These are phyloP conservation scores for Sarcophaga caerulescens DNA, from an alignment of 2,888 invertebrate species.

Conservation along the genomic window DNA sequence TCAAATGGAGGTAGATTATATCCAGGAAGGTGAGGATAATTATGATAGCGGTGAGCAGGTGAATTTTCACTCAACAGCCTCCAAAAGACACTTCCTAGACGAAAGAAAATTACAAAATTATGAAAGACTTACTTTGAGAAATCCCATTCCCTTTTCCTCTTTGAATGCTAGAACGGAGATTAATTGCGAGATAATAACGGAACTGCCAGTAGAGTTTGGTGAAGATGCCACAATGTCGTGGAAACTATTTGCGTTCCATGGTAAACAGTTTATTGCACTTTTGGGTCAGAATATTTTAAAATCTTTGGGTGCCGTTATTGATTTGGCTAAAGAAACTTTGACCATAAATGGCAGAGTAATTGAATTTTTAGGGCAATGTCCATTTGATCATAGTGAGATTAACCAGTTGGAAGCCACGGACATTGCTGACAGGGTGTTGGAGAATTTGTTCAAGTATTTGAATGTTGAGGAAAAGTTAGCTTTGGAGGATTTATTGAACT, in stretches of 20 bases:
- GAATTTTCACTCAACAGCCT: slow-evolving; percentile 56
- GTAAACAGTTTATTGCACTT: slow-evolving; percentile 35
- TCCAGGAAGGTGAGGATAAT: slow-evolving; percentile 5
- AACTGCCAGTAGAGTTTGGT: slow-evolving; percentile 39
- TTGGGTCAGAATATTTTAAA: slow-evolving; percentile 45
- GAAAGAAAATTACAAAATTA: slow-evolving; percentile 47
- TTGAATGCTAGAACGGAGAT: slow-evolving; percentile 41
- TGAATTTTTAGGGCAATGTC: slow-evolving; percentile 18
- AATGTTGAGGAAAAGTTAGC: slow-evolving; percentile 2
- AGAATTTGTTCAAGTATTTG: slow-evolving; percentile 11
- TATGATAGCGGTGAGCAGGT: slow-evolving; percentile 4
- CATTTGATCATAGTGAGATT: neutral
- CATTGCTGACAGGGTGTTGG: neutral
- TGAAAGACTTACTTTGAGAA: slow-evolving; percentile 27
- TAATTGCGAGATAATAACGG: slow-evolving; percentile 30
- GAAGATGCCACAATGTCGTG: slow-evolving; percentile 54
- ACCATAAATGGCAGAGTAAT: slow-evolving; percentile 19
- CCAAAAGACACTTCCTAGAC: slow-evolving; percentile 35
- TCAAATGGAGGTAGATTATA: no score
- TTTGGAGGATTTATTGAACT: slow-evolving; percentile 3
- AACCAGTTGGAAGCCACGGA: neutral
- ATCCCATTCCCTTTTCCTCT: slow-evolving; percentile 31
- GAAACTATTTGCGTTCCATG: slow-evolving; percentile 43
- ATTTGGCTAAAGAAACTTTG: slow-evolving; percentile 26
- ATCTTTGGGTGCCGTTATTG: slow-evolving; percentile 37